These are phyloP conservation scores for Morone chrysops DNA, from an alignment of 2,113 vertebrate species.

Conservation along the genomic window DNA sequence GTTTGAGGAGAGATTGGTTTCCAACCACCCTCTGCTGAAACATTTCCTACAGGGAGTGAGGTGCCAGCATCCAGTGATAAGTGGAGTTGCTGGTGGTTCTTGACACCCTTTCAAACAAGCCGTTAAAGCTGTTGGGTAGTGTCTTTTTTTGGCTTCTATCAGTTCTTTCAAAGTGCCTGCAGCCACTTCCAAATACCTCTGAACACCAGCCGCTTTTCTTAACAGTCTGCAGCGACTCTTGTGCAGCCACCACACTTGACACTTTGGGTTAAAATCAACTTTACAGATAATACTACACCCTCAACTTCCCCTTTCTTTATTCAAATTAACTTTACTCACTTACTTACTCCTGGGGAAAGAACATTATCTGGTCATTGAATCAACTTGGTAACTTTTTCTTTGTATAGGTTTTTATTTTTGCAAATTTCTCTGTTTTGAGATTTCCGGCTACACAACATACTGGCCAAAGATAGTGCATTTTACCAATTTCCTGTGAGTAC, in stretches of 20 bases:
- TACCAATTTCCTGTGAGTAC: constrained; percentile 13
- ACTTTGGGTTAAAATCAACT: constrained; percentile 16
- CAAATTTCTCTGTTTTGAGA: background rate
- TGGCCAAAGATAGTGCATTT: background rate
- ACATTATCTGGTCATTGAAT: background rate
- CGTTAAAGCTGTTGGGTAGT: constrained; percentile 62
- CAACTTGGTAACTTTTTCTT: background rate
- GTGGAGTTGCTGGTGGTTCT: constrained; percentile 68
- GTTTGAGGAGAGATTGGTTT: constrained; percentile 71
- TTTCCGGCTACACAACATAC: background rate
- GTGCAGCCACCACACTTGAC: constrained; percentile 12
- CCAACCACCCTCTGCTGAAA: constrained; percentile 52
- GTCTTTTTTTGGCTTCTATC: constrained; percentile 49
- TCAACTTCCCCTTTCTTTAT: constrained; percentile 26
- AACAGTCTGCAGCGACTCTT: constrained; percentile 18
- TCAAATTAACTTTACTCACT: constrained; percentile 19
- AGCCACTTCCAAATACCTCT: constrained; percentile 43
- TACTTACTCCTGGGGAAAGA: constrained; percentile 16
- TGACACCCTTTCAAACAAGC: constrained; percentile 71
- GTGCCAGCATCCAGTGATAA: constrained; percentile 73
- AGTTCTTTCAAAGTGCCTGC: constrained; percentile 51
- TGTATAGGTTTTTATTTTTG: background rate
- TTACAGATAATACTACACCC: constrained; percentile 25
- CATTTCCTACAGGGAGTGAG: constrained; percentile 70
- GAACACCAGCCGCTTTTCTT: constrained; percentile 8